Base-by-base conservation (phyloP, 2,888 invertebrate genomes). In the Trachelus troglodyta region DNA sequence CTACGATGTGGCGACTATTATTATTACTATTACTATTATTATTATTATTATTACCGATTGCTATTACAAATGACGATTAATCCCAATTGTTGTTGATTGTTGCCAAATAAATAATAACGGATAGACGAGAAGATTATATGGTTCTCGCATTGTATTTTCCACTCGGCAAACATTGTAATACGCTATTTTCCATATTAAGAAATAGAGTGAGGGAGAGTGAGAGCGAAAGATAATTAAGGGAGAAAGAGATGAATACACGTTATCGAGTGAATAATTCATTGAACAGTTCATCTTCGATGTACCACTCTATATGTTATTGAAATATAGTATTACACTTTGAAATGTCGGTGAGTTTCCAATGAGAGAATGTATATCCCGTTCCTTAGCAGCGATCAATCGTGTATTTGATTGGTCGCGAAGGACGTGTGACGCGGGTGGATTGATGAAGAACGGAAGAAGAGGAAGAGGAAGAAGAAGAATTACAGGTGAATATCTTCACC, bases 21-120 rank as follows among this genome's bases (percentile, higher is more conserved):
- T 69, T 34, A 76, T n/a, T 76, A 76, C 9, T 34, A 76, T 35
- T 34, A 74, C 15, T 74, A 77, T 69, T 75, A 77, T 69, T 75
- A 77, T 77, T 69, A 74, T 74, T 35, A 74, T 74, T 71, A 71
- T 34, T 71, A 71, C 31, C 31, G 33, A 71, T 71, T 31, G 31
- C 71, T 71, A 71, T 71, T 71, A 75, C n/a, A n/a, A 75, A 75
- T 78, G 78, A 82, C 77, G 80, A 80, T 73, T 79, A 81, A 87
- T 87, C 88, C 88, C 86, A 85, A 87, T 91, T 88, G 90, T 90
- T 91, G 90, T 91, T 91, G 87, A 91, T 90, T 90, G 91, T 91
- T 91, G 91, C 90, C 91, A 91, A 91, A 90, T 88, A 89, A 87
- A 82, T 88, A 85, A 80, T 88, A 85, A 80, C 78, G 76, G 79